These are phyloP conservation scores for Pedicia rivosa DNA, from an alignment of 2,888 invertebrate species.

Conservation along the genomic window DNA sequence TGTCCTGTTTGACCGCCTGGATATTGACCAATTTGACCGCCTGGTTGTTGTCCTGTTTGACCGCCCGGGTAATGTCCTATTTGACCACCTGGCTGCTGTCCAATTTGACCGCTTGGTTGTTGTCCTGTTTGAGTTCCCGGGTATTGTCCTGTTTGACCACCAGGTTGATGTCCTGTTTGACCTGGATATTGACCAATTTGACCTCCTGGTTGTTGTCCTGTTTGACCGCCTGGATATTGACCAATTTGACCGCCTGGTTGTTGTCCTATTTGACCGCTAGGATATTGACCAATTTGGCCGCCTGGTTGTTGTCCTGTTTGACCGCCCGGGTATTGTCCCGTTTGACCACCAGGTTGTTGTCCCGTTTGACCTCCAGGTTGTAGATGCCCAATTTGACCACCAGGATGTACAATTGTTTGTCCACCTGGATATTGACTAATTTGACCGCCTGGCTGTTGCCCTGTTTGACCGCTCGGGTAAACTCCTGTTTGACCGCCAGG, in stretches of 20 bases:
- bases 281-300: neutral
- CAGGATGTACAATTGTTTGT: neutral
- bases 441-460: slow-evolving; percentile 3
- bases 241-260: neutral
- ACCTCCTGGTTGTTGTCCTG: neutral
- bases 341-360: slow-evolving; percentile 2
- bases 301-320: slow-evolving; percentile 2
- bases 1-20: neutral
- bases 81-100: neutral
- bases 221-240: slow-evolving; percentile 1
- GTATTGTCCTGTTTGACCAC: neutral
- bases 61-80: neutral
- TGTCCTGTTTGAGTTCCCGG: neutral
- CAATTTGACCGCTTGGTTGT: neutral
- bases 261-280: neutral
- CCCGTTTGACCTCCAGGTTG: neutral
- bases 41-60: neutral
- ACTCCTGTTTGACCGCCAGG: neutral
- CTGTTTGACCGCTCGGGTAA: neutral
- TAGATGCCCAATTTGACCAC: too few species aligned
- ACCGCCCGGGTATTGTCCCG: slow-evolving; percentile 9
- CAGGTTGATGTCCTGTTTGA: too few species aligned
- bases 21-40: neutral
- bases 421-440: slow-evolving; percentile 8
- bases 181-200: neutral